Evolutionary conservation across 2,113 vertebrate genomes (phyloP).

Genomic region (Rhinogobius similis): DNA sequence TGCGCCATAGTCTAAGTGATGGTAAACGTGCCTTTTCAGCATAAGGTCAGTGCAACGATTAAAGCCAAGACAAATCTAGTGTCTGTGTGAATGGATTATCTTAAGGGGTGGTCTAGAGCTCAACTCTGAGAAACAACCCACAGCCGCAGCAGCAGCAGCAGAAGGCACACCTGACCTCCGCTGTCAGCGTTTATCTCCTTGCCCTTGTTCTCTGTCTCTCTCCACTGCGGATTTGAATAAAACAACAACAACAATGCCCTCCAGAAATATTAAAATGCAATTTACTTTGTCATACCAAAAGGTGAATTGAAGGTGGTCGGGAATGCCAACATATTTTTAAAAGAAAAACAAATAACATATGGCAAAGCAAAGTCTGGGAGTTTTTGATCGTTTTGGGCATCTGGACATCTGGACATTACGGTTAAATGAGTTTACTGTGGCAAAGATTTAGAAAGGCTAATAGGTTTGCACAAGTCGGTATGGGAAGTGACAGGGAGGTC

Average conservation of each 20-base stretch:
- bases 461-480: background rate
- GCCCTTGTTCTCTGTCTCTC: background rate
- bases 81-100: conserved; percentile 1
- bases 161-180: background rate
- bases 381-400: background rate
- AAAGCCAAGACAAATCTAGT: background rate
- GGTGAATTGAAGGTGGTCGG: conserved; percentile 2
- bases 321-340: background rate
- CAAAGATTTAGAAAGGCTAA: background rate
- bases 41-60: background rate
- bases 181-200: background rate
- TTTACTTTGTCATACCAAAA: conserved; percentile 7
- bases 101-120: background rate
- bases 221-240: background rate
- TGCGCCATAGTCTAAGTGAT: background rate
- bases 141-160: background rate
- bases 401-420: conserved; percentile 10
- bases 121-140: background rate
- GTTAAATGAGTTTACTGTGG: background rate
- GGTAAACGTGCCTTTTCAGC: background rate
- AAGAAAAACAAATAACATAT: background rate
- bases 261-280: conserved; percentile 13
- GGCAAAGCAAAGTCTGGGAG: background rate
- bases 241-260: conserved; percentile 8
- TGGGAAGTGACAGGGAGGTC: background rate